Evolutionary conservation across 2,113 vertebrate genomes (phyloP).

Genomic region (Mormyrus iriodes): DNA sequence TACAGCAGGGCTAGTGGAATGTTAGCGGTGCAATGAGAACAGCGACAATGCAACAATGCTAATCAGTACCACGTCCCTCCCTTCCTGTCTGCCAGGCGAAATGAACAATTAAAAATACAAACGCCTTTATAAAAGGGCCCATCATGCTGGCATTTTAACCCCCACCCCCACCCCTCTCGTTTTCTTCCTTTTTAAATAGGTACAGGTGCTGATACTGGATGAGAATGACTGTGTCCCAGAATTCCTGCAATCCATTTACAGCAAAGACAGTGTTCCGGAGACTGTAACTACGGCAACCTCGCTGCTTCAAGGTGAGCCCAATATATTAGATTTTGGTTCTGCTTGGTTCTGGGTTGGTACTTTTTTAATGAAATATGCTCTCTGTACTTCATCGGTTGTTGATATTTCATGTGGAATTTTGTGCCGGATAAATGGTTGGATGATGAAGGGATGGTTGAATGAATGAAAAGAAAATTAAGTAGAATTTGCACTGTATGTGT

Average conservation of each 20-base stretch:
- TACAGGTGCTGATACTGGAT: slow-evolving; percentile 72
- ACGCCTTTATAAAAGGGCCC: neutral
- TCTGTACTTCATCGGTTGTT: neutral
- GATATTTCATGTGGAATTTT: neutral
- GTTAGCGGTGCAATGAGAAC: slow-evolving; percentile 32
- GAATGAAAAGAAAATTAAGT: neutral
- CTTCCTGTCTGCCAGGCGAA: neutral
- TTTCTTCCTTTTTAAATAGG: slow-evolving; percentile 45
- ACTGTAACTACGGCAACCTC: slow-evolving; percentile 77
- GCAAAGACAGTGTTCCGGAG: slow-evolving; percentile 73
- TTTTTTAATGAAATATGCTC: neutral
- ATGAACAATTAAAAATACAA: slow-evolving; percentile 35
- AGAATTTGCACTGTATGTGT: neutral
- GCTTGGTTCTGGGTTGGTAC: neutral
- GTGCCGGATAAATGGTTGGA: neutral
- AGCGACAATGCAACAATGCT: slow-evolving; percentile 17
- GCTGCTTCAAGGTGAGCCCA: slow-evolving; percentile 72
- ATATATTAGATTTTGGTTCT: neutral
- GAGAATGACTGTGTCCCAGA: slow-evolving; percentile 77
- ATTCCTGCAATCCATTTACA: slow-evolving; percentile 81
- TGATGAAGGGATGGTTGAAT: neutral
- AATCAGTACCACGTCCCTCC: slow-evolving; percentile 27
- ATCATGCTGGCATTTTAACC: neutral
- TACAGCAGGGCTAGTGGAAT: neutral
- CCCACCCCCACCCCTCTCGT: neutral